A percentile compares a stretch with the other conserved stretches of the same genome.
These are phyloP conservation scores for Oreonectes daqikongensis DNA, from an alignment of 2,797 vertebrate species.

Conservation along the genomic window DNA sequence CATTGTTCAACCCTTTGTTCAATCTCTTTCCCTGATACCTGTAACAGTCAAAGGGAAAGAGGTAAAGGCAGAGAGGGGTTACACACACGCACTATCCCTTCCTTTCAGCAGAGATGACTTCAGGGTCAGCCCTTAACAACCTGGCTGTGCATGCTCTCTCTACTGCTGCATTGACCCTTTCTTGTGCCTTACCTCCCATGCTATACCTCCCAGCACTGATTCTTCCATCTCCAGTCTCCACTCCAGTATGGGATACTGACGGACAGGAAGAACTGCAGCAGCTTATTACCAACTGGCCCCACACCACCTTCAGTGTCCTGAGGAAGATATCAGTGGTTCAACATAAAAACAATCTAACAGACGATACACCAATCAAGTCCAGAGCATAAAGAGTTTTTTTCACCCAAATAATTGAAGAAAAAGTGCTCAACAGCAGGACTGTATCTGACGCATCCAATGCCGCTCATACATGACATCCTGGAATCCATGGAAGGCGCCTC, in stretches of 20 bases:
- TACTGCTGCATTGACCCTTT: neutral
- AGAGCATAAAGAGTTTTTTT: neutral
- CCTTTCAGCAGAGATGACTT: too few relatives aligned
- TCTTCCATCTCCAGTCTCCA: too few relatives aligned
- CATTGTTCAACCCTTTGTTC: neutral
- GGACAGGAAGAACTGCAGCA: too few relatives aligned
- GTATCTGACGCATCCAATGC: neutral
- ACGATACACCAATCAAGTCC: neutral
- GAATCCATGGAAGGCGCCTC: neutral
- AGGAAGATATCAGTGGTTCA: neutral
- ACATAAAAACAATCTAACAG: neutral
- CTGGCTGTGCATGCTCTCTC: neutral
- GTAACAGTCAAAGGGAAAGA: neutral
- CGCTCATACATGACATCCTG: neutral
- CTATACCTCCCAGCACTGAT: neutral
- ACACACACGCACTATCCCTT: neutral
- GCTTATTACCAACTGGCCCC: neutral
- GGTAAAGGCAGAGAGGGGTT: neutral
- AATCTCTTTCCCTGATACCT: neutral
- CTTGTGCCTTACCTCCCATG: neutral
- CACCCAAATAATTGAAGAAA: neutral
- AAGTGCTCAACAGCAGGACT: constrained; percentile 3
- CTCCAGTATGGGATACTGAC: too few relatives aligned
- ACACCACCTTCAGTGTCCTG: neutral
- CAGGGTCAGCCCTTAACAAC: neutral